phyloP scores from a whole-genome alignment of 1,140 invertebrate genomes.

The Magallana angulata region DNA sequence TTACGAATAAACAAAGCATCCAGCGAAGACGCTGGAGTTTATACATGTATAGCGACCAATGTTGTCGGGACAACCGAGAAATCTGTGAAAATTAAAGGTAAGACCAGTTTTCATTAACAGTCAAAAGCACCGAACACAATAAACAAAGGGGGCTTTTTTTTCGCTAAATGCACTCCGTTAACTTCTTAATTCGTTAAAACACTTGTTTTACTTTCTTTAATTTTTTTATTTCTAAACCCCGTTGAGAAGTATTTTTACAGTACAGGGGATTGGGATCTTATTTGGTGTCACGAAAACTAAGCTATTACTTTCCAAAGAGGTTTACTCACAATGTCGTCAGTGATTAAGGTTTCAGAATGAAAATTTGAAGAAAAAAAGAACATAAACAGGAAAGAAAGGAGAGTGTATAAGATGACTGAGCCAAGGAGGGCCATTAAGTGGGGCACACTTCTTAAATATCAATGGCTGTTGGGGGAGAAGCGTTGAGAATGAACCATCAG shows the following conservation, averaged over 20 bases:
- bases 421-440: background rate
- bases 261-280: background rate
- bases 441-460: background rate
- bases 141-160: background rate
- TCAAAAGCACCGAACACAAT: background rate
- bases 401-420: conserved; percentile 1
- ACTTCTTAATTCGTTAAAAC: background rate
- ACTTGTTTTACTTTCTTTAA: background rate
- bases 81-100: conserved; percentile 38
- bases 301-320: background rate
- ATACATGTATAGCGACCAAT: conserved; percentile 58
- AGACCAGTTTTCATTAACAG: conserved; percentile 21
- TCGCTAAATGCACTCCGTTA: background rate
- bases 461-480: background rate
- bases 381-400: conserved; percentile 1
- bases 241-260: conserved; percentile 9
- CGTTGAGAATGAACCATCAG: background rate
- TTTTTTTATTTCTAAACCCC: background rate
- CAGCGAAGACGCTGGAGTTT: conserved; percentile 44
- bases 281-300: background rate
- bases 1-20: conserved; percentile 53
- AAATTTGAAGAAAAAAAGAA: background rate
- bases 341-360: background rate
- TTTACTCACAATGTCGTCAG: background rate
- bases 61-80: conserved; percentile 53